phyloP scores from a whole-genome alignment of 2,113 vertebrate species.

The Pavo muticus region DNA sequence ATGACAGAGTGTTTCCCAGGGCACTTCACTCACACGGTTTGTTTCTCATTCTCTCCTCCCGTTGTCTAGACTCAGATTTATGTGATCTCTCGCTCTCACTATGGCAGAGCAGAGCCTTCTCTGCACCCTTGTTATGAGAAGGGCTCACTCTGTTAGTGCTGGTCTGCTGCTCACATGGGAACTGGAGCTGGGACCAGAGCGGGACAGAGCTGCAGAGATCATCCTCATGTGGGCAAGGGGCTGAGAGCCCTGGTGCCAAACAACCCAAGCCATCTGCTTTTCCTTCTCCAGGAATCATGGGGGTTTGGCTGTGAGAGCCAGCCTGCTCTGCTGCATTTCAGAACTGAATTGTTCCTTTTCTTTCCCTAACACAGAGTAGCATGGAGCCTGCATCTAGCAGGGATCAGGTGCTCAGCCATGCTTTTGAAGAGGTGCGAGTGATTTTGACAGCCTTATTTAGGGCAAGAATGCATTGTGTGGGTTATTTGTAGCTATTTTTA shows the following conservation, averaged over 20 bases:
- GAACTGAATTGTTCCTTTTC: not conserved
- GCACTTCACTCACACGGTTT: not conserved
- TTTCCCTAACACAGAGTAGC: not conserved
- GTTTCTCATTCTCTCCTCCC: not conserved
- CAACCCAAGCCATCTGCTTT: not conserved
- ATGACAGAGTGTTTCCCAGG: constrained; percentile 6
- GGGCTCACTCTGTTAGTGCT: constrained; percentile 45
- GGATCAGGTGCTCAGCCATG: not conserved
- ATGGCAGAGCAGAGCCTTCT: not conserved
- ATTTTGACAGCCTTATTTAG: not conserved
- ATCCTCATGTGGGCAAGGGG: not conserved
- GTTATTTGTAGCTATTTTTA: not conserved
- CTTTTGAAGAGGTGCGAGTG: not conserved
- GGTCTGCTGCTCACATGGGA: constrained; percentile 34
- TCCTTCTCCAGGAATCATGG: no score
- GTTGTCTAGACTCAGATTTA: not conserved
- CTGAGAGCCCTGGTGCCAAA: not conserved
- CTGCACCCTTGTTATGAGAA: not conserved
- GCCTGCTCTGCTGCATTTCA: not conserved
- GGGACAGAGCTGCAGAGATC: not conserved
- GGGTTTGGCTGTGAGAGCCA: not conserved
- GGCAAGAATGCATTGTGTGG: not conserved
- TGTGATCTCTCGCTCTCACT: constrained; percentile 13
- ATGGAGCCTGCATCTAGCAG: fast-evolving
- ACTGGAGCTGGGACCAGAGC: not conserved